phyloP scores from a whole-genome alignment of 1,140 invertebrate species.

The Apis dorsata region DNA sequence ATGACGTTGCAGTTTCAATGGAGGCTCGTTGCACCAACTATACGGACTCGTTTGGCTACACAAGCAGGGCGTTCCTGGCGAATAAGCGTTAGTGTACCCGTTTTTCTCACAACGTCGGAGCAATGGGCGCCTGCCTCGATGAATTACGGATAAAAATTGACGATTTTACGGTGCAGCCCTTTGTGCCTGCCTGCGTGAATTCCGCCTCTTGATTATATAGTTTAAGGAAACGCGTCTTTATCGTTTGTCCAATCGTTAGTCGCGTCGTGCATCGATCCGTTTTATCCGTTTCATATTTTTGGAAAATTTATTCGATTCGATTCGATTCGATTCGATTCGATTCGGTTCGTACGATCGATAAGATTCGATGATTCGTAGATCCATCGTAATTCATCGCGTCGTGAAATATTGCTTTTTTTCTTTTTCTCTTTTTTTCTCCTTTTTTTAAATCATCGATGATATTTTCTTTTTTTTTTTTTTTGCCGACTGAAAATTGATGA shows the following conservation, averaged over 20 bases:
- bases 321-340: neutral
- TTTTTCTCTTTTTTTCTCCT: no score
- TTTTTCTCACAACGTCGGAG: slow-evolving; percentile 46
- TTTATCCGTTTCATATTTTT: no score
- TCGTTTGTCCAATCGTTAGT: neutral
- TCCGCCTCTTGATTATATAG: slow-evolving; percentile 1
- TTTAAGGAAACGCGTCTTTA: slow-evolving; percentile 35
- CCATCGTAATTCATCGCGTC: neutral
- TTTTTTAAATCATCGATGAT: neutral
- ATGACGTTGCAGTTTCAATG: slow-evolving; percentile 49
- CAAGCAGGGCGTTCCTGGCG: slow-evolving; percentile 43
- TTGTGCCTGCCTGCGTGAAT: neutral
- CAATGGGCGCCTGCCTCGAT: slow-evolving; percentile 27
- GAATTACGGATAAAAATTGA: slow-evolving; percentile 48
- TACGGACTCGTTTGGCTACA: slow-evolving; percentile 37
- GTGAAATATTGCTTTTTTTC: neutral
- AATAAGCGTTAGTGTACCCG: slow-evolving; percentile 12
- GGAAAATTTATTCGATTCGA: no score
- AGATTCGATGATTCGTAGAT: neutral
- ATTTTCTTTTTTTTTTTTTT: neutral
- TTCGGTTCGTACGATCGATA: neutral
- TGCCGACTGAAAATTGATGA: neutral
- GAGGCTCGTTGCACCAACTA: slow-evolving; percentile 20
- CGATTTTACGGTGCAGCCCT: slow-evolving; percentile 52
- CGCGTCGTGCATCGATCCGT: no score